Evolutionary conservation across 1,140 invertebrate species (phyloP), one percentile per base, ranked within the genome.

Genomic region (Neotoxoptera formosana): DNA sequence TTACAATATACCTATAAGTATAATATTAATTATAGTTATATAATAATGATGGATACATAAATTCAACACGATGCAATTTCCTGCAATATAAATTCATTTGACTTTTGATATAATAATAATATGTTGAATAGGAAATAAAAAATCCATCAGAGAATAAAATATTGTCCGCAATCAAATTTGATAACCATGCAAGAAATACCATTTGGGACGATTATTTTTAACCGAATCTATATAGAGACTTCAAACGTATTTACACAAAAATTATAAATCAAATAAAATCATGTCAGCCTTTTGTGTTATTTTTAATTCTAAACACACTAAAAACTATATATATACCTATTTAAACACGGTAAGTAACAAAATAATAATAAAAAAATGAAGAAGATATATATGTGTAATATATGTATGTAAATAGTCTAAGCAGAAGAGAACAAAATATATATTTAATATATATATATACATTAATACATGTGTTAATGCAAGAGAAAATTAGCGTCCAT

Each of bases 341-440:
- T 45, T 41, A 45, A 60, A 90, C 53, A 67, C 89, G 53, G 30
- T 67, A 67, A 60, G 7, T 36, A 48, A 88, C 45, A 88, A 88
- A 88, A 88, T 48, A 41, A 87, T 36, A 89, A 53, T 56, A 36
- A 60, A 56, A 90, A 1, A 90, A 67, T 9, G 36, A 90, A 60
- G 89, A 60, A n/a, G n/a, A n/a, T n/a, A n/a, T n/a, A n/a, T 45
- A 36, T 87, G 14, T 60, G 14, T 36, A 25, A 60, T 67, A n/a
- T 76, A 76, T 76, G 60, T 76, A 86, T 86, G n/a, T 47, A 11
- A 86, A 47, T 89, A 90, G 87, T 90, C 23, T 90, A 90, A 90
- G 88, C 88, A 60, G 88, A 90, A 90, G 53, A 90, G 88, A 90
- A 45, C 21, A 90, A 89, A 86, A 56, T 34, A 51, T 51, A 89